Percentiles rank a stretch among this genome's conserved stretches.
phyloP scores from a whole-genome alignment of 2,888 invertebrate species.

The Meteorus cinctellus region DNA sequence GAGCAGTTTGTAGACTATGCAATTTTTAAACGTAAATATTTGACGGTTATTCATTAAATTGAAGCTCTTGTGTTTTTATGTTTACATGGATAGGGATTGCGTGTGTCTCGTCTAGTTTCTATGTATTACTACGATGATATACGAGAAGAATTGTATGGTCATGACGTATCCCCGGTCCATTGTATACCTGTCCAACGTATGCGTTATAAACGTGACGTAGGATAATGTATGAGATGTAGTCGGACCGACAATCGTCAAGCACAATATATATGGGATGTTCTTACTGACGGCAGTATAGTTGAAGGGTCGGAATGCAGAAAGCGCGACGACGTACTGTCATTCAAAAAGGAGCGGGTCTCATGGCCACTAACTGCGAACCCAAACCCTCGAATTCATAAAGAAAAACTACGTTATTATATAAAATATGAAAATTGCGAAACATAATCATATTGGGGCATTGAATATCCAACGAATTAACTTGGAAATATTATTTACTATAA shows the following conservation, averaged over 20 bases:
- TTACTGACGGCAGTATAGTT: constrained; percentile 1
- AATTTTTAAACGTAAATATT: too few relatives aligned
- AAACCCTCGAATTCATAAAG: constrained; percentile 64
- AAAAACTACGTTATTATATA: constrained; percentile 40
- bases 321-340: constrained; percentile 45
- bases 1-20: too few relatives aligned
- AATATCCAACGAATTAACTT: neutral
- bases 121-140: neutral
- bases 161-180: neutral
- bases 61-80: too few relatives aligned
- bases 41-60: too few relatives aligned
- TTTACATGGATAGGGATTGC: neutral
- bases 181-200: neutral
- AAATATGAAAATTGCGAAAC: constrained; percentile 29
- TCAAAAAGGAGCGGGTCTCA: constrained; percentile 65
- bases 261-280: neutral
- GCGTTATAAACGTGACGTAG: neutral
- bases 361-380: constrained; percentile 67
- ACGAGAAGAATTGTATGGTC: neutral
- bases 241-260: neutral
- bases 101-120: neutral
- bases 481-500: neutral
- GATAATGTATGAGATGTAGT: neutral
- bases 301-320: constrained; percentile 48
- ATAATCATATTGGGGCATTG: neutral